Base-by-base conservation (phyloP, 2,888 invertebrate species). In the Diadegma fenestrale region DNA sequence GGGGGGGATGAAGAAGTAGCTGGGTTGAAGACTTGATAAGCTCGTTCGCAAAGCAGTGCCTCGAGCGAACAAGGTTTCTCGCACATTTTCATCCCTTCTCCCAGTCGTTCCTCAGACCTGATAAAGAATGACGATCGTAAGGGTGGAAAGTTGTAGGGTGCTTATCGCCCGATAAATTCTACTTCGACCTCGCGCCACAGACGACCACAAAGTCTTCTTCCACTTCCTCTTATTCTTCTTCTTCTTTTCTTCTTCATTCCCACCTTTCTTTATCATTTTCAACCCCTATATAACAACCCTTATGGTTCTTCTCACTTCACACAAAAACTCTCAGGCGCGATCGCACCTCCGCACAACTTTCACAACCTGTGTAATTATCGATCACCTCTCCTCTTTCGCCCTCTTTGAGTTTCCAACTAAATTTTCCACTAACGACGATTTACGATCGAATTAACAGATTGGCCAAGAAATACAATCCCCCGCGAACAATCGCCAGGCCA, bases 401-500 rank as follows among this genome's bases (percentile, higher is more conserved):
- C 41, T 33, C 71, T 30, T 64, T 51, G 58, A 78, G 68, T 68
- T 91, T 90, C 88, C 89, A 91, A 90, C 91, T 90, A 90, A 91
- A 92, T 92, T 92, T 90, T 90, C 90, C 89, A 84, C 89, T 91
- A 92, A 92, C 90, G 89, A 92, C 92, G 90, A 92, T 92, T 92
- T 92, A 92, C 91, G 92, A 91, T 91, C 92, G 90, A 92, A 92
- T 92, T 92, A 92, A 92, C 91, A 89, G 91, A 92, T 92, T 90
- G 90, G 88, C 88, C 80, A 17, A 10, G 72, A 63, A 75, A 79
- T 69, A 78, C 54, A 12, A 54, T 51, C 69, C 63, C 48, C 33
- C 30, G 17, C 48, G 37, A 66, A 48, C 51, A 71, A 79, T 51
- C 26, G 12, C 66, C 26, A 54, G 33, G 12, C 17, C 14, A 66